Evolutionary conservation across 2,888 invertebrate genomes (phyloP).

Genomic region (Mystacides longicornis): DNA sequence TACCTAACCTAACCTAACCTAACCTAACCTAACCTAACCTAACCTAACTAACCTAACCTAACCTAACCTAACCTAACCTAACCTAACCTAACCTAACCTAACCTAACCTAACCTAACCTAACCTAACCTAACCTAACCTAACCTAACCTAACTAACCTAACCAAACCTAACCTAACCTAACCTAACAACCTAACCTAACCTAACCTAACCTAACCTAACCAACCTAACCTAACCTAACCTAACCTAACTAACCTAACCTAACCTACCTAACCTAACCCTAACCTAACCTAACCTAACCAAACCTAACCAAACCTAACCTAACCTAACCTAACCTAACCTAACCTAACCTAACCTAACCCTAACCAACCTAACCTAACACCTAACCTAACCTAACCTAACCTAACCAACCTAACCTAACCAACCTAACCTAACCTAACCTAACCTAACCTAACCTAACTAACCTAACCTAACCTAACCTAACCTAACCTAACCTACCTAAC

Average conservation of each 20-base stretch:
- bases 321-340: conserved; percentile 2
- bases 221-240: conserved; percentile 27
- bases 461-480: conserved; percentile 2
- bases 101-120: conserved; percentile 21
- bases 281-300: conserved; percentile 2
- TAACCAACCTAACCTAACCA: background rate
- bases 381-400: conserved; percentile 2
- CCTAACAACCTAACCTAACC: conserved; percentile 24
- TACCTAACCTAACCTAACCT: conserved; percentile 26
- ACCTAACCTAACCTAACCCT: background rate
- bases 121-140: conserved; percentile 24
- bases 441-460: background rate
- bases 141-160: conserved; percentile 23
- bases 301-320: conserved; percentile 2
- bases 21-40: conserved; percentile 22
- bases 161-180: conserved; percentile 25
- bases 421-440: background rate
- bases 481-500: conserved; percentile 2
- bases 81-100: conserved; percentile 3
- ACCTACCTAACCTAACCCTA: conserved; percentile 4
- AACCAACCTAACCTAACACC: background rate
- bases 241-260: conserved; percentile 26
- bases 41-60: background rate
- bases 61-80: conserved; percentile 14
- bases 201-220: conserved; percentile 26